Percentiles rank a stretch among this genome's conserved stretches.
These are phyloP conservation scores for Petromus typicus DNA, from an alignment of 2,113 vertebrate genomes.

Conservation along the genomic window DNA sequence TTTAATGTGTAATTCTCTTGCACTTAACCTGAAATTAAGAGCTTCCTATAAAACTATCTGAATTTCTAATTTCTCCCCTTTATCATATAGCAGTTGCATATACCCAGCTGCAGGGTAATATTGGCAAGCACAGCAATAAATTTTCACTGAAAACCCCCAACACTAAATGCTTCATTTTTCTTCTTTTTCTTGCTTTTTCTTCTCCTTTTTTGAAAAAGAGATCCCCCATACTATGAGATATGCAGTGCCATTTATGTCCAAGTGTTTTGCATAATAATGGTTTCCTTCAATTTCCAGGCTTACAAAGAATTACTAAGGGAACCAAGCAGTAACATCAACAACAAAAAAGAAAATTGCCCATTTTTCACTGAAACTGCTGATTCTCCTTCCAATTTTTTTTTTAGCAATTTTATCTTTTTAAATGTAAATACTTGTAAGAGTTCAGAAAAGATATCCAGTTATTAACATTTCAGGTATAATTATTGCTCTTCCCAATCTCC, in stretches of 20 bases:
- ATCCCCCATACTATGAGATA: constrained; percentile 90
- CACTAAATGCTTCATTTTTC: constrained; percentile 84
- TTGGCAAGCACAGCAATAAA: constrained; percentile 83
- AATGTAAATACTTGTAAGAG: constrained; percentile 83
- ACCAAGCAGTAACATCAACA: constrained; percentile 80
- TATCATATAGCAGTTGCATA: constrained; percentile 68
- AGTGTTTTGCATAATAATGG: constrained; percentile 93
- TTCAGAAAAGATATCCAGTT: constrained; percentile 81
- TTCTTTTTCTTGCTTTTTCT: constrained; percentile 83
- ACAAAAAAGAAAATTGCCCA: constrained; percentile 84
- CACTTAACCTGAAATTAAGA: constrained; percentile 71
- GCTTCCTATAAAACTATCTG: constrained; percentile 69
- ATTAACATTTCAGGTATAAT: constrained; percentile 86
- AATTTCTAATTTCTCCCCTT: constrained; percentile 74
- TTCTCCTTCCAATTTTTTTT: constrained; percentile 72
- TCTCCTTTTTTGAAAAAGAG: constrained; percentile 86
- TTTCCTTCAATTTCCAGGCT: constrained; percentile 86
- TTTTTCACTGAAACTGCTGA: constrained; percentile 80
- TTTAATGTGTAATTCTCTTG: constrained; percentile 72
- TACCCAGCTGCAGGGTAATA: constrained; percentile 83
- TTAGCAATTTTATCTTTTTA: constrained; percentile 83
- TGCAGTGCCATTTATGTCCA: constrained; percentile 89
- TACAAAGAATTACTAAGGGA: constrained; percentile 84
- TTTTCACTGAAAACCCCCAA: constrained; percentile 84
- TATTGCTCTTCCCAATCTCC: constrained; percentile 81